Percentiles rank a stretch among this genome's conserved stretches.
These are phyloP conservation scores for Glareola pratincola DNA, from an alignment of 2,113 vertebrate species.

Conservation along the genomic window DNA sequence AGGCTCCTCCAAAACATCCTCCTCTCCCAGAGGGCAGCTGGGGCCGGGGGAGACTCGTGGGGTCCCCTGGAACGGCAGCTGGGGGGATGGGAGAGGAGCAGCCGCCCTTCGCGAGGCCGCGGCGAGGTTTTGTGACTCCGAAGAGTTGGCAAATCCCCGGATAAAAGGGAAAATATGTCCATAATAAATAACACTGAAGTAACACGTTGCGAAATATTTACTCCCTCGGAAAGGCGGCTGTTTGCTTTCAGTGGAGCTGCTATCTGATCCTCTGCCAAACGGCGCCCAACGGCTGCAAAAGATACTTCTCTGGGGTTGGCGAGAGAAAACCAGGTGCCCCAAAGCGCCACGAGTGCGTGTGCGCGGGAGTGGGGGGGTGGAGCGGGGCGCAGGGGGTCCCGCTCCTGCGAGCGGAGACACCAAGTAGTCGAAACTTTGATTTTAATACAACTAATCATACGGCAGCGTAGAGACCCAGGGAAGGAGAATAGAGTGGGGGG, in stretches of 20 bases:
- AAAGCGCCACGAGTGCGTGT: not conserved
- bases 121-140: not conserved
- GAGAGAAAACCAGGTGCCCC: slow-evolving; percentile 12
- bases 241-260: slow-evolving; percentile 46
- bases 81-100: not conserved
- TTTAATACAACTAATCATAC: not conserved
- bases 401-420: not conserved
- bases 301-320: not conserved
- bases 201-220: slow-evolving; percentile 25
- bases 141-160: not conserved
- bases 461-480: not conserved
- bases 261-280: slow-evolving; percentile 40
- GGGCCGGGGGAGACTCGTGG: not conserved
- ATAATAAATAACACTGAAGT: slow-evolving; percentile 40
- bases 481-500: not conserved
- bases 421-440: not conserved
- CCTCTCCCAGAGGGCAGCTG: not conserved
- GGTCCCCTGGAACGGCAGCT: accelerated
- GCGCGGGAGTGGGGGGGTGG: not conserved
- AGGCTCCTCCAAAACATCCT: not conserved
- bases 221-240: slow-evolving; percentile 28
- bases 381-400: not conserved
- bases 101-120: accelerated
- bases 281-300: not conserved
- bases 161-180: slow-evolving; percentile 38